Conservation (phyloP, 2,113 vertebrate genomes). For the Coreoperca whiteheadi region DNA sequence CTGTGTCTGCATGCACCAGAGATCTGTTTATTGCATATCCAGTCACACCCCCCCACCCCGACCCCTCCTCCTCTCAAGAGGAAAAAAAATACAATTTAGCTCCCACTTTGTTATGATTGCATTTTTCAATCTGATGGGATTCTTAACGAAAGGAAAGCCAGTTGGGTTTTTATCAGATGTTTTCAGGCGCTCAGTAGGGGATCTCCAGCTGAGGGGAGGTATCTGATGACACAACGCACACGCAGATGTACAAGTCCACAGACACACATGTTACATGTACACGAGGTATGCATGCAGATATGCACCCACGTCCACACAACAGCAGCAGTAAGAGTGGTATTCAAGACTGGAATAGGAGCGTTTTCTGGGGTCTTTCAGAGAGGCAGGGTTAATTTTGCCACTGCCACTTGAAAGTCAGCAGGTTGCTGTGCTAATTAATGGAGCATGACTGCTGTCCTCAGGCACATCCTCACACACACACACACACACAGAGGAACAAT, state of each 20-base stretch:
- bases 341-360: constrained; percentile 61
- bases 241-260: constrained; percentile 22
- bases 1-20: constrained; percentile 32
- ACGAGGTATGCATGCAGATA: constrained; percentile 1
- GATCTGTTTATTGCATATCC: constrained; percentile 57
- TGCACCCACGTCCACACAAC: background rate
- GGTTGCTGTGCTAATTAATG: constrained; percentile 83
- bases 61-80: constrained; percentile 15
- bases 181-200: constrained; percentile 50
- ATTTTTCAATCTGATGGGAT: constrained; percentile 69
- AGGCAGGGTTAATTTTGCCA: constrained; percentile 76
- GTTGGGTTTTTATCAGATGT: constrained; percentile 17
- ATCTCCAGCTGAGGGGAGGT: constrained; percentile 40
- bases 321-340: constrained; percentile 45
- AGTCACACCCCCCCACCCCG: background rate
- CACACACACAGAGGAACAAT: background rate
- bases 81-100: constrained; percentile 56
- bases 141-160: constrained; percentile 58
- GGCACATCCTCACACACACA: constrained; percentile 59
- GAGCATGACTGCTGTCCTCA: constrained; percentile 78
- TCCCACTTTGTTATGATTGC: constrained; percentile 68
- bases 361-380: constrained; percentile 56
- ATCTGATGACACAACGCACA: constrained; percentile 19
- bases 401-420: constrained; percentile 82
- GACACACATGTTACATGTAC: background rate